These are phyloP conservation scores for Yasuhikotakia modesta DNA, from an alignment of 2,797 vertebrate genomes.

Conservation along the genomic window DNA sequence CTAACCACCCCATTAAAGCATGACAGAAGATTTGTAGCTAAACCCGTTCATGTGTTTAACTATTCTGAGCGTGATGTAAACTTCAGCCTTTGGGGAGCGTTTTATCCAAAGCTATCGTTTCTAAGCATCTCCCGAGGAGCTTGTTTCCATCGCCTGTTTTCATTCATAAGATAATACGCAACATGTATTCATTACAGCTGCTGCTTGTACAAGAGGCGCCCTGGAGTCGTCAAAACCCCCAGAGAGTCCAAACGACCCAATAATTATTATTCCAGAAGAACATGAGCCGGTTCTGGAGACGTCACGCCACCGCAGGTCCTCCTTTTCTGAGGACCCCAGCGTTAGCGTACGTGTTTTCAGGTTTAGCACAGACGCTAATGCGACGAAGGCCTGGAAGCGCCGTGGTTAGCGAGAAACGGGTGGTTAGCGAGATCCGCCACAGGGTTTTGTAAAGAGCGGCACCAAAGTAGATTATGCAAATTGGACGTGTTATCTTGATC, in stretches of 20 bases:
- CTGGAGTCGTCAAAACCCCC: constrained; percentile 34
- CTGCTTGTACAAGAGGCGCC: constrained; percentile 14
- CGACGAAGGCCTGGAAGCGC: constrained; percentile 30
- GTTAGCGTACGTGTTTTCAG: not conserved
- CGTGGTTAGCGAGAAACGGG: too few species aligned
- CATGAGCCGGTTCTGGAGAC: constrained; percentile 4
- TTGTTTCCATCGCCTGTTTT: constrained; percentile 15
- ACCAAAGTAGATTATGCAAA: constrained; percentile 61
- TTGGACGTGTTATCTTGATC: constrained; percentile 51
- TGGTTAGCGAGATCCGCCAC: constrained; percentile 25
- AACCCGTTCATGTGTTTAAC: constrained; percentile 13
- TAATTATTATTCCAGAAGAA: constrained; percentile 48
- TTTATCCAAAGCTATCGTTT: constrained; percentile 11
- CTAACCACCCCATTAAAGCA: not conserved
- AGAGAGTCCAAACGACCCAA: constrained; percentile 18
- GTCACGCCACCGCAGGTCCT: not conserved
- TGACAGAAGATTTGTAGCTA: not conserved
- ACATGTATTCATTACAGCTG: constrained; percentile 37
- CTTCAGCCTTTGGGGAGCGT: constrained; percentile 18
- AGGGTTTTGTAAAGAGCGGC: constrained; percentile 43
- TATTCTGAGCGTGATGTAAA: constrained; percentile 6
- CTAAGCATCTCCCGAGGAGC: constrained; percentile 21
- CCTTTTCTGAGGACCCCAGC: not conserved
- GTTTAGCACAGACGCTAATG: not conserved
- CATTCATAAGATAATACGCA: constrained; percentile 28